Evolutionary conservation across 2,113 vertebrate genomes (phyloP).

Genomic region (Kryptolebias marmoratus): DNA sequence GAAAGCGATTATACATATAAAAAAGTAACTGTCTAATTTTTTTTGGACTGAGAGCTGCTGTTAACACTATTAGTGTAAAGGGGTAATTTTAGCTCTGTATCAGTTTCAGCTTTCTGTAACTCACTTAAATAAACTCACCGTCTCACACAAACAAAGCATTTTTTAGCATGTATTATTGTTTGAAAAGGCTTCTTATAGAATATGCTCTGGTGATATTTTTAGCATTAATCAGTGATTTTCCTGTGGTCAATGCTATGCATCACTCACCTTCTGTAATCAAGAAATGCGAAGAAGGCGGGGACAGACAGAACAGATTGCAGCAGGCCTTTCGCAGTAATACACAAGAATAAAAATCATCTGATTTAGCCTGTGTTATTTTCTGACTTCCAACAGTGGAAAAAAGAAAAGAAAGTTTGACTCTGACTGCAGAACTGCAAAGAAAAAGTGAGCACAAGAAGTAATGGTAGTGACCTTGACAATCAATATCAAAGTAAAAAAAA

Average conservation of each 20-base stretch:
- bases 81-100: too few species aligned
- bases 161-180: not conserved
- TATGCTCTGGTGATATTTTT: conserved; percentile 43
- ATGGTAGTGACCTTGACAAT: conserved; percentile 28
- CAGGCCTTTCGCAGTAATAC: conserved; percentile 5
- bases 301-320: conserved; percentile 32
- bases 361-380: conserved; percentile 25
- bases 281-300: conserved; percentile 3
- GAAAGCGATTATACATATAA: too few species aligned
- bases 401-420: conserved; percentile 9
- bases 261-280: conserved; percentile 62
- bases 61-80: too few species aligned
- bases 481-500: not conserved
- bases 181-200: conserved; percentile 1
- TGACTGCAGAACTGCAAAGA: conserved; percentile 14
- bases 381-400: conserved; percentile 15
- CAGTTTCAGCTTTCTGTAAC: too few species aligned
- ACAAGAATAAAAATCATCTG: conserved; percentile 36
- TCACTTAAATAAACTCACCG: too few species aligned
- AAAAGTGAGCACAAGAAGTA: conserved; percentile 4
- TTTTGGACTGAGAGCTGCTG: too few species aligned
- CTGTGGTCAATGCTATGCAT: conserved; percentile 51
- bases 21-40: too few species aligned
- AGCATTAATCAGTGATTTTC: conserved; percentile 60
- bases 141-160: not conserved